Conservation (phyloP, 2,797 vertebrate genomes). For the Gymnothorax reevesii region DNA sequence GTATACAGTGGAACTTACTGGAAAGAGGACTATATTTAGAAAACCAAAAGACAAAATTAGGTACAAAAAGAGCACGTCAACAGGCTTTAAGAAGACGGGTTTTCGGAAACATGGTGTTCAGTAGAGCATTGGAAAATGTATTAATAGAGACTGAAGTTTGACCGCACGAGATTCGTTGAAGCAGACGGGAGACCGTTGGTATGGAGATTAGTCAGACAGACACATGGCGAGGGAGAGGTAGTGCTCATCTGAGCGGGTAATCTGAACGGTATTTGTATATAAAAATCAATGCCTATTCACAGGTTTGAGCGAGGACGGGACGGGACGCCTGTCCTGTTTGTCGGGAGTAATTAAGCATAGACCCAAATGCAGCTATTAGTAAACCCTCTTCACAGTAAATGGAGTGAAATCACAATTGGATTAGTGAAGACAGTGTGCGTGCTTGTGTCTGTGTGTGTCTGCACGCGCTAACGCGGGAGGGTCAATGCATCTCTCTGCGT, state of each 20-base stretch:
- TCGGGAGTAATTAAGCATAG: neutral
- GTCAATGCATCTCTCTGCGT: constrained; percentile 36
- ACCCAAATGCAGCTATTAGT: neutral
- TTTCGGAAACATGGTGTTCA: neutral
- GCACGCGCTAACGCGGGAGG: neutral
- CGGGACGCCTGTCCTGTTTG: neutral
- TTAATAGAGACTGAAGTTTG: neutral
- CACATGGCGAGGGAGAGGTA: constrained; percentile 25
- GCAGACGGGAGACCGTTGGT: neutral
- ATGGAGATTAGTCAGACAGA: neutral
- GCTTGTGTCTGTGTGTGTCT: constrained; percentile 9
- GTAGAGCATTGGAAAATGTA: neutral
- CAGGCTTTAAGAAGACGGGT: neutral
- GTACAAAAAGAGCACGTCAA: neutral
- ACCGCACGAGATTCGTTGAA: no score
- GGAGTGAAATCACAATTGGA: neutral
- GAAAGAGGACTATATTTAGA: neutral
- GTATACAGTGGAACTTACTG: neutral
- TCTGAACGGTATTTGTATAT: neutral
- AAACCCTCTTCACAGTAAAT: neutral
- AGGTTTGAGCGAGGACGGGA: neutral
- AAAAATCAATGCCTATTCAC: neutral
- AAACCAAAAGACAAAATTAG: neutral
- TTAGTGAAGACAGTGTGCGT: neutral
- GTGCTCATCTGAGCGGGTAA: constrained; percentile 19